Percentiles rank a stretch among this genome's conserved stretches.
Evolutionary conservation across 2,797 vertebrate genomes (phyloP).

Genomic region (Gallinago stenura): DNA sequence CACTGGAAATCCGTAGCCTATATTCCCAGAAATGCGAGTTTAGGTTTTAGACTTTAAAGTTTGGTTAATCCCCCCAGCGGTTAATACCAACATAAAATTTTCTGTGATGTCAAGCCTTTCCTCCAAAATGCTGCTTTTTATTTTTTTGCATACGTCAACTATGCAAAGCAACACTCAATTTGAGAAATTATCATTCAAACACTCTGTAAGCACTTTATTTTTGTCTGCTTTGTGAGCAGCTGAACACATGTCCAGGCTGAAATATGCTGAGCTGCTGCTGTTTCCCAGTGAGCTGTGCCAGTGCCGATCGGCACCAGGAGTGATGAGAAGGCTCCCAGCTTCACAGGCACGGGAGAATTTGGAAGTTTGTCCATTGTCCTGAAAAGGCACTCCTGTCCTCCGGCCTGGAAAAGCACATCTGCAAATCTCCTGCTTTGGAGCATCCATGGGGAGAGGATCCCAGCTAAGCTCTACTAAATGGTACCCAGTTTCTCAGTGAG

Average conservation of each 20-base stretch:
- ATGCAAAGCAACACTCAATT: conserved; percentile 44
- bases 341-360: neutral
- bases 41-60: conserved; percentile 30
- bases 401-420: neutral
- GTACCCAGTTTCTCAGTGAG: neutral
- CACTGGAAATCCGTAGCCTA: neutral
- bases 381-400: neutral
- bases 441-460: neutral
- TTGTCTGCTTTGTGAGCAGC: conserved; percentile 56
- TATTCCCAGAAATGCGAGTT: neutral
- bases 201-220: conserved; percentile 58
- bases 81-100: conserved; percentile 43
- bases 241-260: conserved; percentile 41
- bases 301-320: neutral
- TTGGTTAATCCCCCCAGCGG: conserved; percentile 2
- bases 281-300: neutral
- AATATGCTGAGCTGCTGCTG: neutral
- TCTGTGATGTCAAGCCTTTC: conserved; percentile 43
- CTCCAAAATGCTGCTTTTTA: neutral
- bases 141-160: conserved; percentile 26
- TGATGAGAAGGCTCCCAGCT: neutral
- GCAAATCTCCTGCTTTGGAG: neutral
- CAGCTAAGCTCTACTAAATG: neutral
- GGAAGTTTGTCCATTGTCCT: neutral
- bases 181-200: conserved; percentile 50